A percentile compares a stretch with the other conserved stretches of the same genome.
Conservation (phyloP, 2,797 vertebrate species). For the Neomorphus geoffroyi region DNA sequence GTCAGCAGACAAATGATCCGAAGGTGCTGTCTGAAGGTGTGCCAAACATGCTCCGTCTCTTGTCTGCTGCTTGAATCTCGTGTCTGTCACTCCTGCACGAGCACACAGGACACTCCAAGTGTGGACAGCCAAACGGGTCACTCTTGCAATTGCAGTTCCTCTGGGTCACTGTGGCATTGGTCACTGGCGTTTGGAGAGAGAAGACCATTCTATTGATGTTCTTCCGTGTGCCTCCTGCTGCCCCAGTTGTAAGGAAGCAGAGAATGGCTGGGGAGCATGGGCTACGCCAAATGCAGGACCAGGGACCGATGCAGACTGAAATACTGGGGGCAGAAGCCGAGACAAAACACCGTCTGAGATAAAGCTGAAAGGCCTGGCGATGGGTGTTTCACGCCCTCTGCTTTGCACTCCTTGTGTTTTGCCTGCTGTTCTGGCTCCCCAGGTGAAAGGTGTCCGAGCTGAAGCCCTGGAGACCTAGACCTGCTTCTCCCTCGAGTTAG, state of each 20-base stretch:
- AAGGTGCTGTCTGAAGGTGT: neutral
- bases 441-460: neutral
- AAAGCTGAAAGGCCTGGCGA: neutral
- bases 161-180: neutral
- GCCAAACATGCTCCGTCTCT: neutral
- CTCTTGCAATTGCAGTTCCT: neutral
- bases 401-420: accelerated
- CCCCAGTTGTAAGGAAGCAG: neutral
- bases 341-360: neutral
- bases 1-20: neutral
- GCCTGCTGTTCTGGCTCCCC: neutral
- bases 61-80: neutral
- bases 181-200: neutral
- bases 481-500: neutral
- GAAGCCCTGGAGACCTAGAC: neutral
- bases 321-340: neutral
- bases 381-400: neutral
- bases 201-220: neutral
- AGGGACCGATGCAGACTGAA: neutral
- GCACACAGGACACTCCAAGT: neutral
- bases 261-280: neutral
- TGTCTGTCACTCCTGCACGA: neutral
- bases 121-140: neutral
- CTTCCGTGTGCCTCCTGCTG: neutral
- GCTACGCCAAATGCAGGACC: accelerated